Base-by-base conservation (phyloP, 1,140 invertebrate genomes). In the Neodiprion virginianus region DNA sequence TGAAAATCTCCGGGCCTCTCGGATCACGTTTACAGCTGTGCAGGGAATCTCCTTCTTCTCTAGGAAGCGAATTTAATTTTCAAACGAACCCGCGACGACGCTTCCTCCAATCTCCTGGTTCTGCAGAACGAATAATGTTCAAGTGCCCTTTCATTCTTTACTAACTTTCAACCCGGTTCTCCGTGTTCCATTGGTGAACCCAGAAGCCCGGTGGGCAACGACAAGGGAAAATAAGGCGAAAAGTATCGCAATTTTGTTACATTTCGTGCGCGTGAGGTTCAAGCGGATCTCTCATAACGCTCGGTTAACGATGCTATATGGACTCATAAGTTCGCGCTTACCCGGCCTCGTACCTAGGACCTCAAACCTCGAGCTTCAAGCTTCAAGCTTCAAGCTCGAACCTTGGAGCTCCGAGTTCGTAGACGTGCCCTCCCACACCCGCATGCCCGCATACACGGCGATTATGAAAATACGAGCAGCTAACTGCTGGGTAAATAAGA, bases 401-500 rank as follows among this genome's bases (percentile, higher is more conserved):
- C 28, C 28, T 1, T 5, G 28, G 28, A 40, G 28, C 28, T 40
- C 11, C 53, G n/a, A 61, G 53, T 8, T 61, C 53, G 53, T 17
- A 61, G 53, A 61, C 53, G n/a, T 17, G 53, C 11, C 53, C 53
- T 61, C 7, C 70, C 70, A 21, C 48, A 71, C 48, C 17, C 21
- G 21, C 67, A 69, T 23, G 48, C 70, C 70, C 70, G 70, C 70
- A 71, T 71, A 49, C 70, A 71, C 53, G 48, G 70, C 70, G 70
- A 71, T 71, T 71, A 71, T 71, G 70, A 71, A 71, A 71, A 71
- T 71, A 71, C 70, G 70, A 71, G 70, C 23, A 71, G 48, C 70
- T 71, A 71, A 48, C 70, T 47, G 70, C 70, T 40, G 70, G 48
- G 70, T 71, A 71, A 71, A 71, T 71, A 71, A 71, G 70, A 50